Evolutionary conservation across 2,888 invertebrate species (phyloP), one percentile per base, ranked within the genome.

Genomic region (Tethea ocularis): DNA sequence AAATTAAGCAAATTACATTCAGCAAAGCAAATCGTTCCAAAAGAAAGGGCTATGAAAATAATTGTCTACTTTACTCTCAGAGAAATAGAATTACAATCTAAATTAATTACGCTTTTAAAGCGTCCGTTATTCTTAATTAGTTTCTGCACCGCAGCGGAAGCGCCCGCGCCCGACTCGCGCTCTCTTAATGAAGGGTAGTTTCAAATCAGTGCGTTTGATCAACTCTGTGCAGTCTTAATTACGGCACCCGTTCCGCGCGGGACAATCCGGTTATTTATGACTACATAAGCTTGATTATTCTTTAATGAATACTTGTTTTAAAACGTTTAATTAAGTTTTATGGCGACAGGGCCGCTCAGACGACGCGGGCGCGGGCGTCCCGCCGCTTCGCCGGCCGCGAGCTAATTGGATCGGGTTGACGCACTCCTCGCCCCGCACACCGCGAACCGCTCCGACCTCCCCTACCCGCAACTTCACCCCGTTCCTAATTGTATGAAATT

Each of bases 271-370:
- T 93, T 93, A 93, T 93, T 93, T 93, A 93, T 93, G 91, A 91
- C 93, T 93, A 93, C 93, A 93, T 93, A 93, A 93, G 93, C 92
- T 93, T 92, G 92, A 93, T 93, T 93, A 93, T 93, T 93, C 93
- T 93, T 93, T 93, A 93, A 93, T 93, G 92, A 93, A 93, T 93
- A 93, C 93, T 93, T 93, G 93, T 93, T 93, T 93, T 93, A 93
- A 93, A 93, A 91, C 91, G 93, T 93, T 93, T 93, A 93, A 93
- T 93, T 93, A 93, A 93, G 93, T 93, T 93, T 93, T 93, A 93
- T 93, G 91, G 93, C 90, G 93, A 93, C 93, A 90, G 91, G 86
- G 86, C 87, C 86, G 89, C 87, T 84, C 83, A 80, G 85, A 80
- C 83, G 83, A 79, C 82, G 71, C 75, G 80, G 80, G 79, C 82